A percentile compares a stretch with the other conserved stretches of the same genome.
phyloP scores from a whole-genome alignment of 2,113 vertebrate species.

The Dromas ardeola region DNA sequence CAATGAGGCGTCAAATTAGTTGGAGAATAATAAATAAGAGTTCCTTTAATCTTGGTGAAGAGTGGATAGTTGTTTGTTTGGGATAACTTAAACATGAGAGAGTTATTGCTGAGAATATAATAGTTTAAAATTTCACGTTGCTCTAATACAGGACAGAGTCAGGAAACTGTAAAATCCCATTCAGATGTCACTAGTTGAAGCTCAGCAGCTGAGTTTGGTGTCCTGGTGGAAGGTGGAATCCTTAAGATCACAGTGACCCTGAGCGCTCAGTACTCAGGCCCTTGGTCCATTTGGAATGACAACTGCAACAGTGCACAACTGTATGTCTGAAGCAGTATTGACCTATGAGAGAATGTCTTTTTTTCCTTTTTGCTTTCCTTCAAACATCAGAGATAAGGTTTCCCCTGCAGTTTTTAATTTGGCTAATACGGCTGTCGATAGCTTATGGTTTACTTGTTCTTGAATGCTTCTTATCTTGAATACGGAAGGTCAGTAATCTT shows the following conservation, averaged over 20 bases:
- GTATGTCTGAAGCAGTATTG: rapidly evolving
- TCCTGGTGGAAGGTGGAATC: not conserved
- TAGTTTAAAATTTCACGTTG: rapidly evolving
- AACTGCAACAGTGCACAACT: rapidly evolving
- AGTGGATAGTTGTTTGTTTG: not conserved
- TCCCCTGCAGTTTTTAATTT: not conserved
- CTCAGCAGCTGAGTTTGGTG: not conserved
- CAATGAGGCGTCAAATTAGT: rapidly evolving
- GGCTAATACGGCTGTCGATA: not conserved
- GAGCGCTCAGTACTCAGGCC: rapidly evolving
- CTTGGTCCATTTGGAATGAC: rapidly evolving
- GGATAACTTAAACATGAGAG: rapidly evolving
- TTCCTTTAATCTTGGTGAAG: rapidly evolving
- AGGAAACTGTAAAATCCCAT: rapidly evolving
- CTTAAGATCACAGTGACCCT: not conserved
- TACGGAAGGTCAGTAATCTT: not conserved
- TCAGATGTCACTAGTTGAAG: rapidly evolving
- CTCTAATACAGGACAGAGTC: rapidly evolving
- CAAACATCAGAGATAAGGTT: not conserved
- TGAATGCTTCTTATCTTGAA: not conserved
- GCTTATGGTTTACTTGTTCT: not conserved
- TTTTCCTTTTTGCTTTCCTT: not conserved
- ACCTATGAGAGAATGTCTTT: rapidly evolving
- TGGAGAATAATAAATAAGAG: rapidly evolving
- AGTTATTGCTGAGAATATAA: rapidly evolving